Percentiles rank a stretch among this genome's conserved stretches.
phyloP scores from a whole-genome alignment of 2,113 vertebrate species.

The Osmerus eperlanus region DNA sequence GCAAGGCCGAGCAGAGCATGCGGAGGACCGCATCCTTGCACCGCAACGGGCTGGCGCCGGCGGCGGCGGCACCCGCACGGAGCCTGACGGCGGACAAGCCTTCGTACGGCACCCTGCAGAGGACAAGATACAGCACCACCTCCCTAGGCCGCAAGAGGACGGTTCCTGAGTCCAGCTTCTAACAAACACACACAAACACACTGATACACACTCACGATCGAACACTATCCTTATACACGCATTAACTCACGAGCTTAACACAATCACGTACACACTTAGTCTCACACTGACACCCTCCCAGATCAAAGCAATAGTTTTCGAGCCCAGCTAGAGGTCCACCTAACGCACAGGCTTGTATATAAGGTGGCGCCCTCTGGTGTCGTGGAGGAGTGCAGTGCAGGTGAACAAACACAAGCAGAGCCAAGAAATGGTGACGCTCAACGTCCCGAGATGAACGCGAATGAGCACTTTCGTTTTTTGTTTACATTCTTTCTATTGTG shows the following conservation, averaged over 20 bases:
- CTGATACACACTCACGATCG: conserved; percentile 4
- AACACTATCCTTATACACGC: too few species aligned
- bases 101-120: conserved; percentile 66
- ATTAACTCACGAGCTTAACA: neutral
- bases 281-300: neutral
- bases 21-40: conserved; percentile 71
- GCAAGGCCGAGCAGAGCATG: conserved; percentile 62
- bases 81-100: conserved; percentile 48
- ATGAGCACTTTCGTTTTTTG: conserved; percentile 17
- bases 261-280: conserved; percentile 16
- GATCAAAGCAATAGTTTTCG: conserved; percentile 2
- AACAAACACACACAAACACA: conserved; percentile 34
- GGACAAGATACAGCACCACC: conserved; percentile 70
- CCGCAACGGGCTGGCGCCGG: conserved; percentile 54
- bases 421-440: neutral
- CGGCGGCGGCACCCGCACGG: conserved; percentile 25
- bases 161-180: conserved; percentile 90
- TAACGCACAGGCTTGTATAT: neutral
- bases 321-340: neutral
- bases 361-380: neutral
- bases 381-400: neutral
- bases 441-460: neutral
- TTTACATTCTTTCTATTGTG: neutral
- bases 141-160: conserved; percentile 72
- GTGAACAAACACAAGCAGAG: neutral